Percentiles rank a stretch among this genome's conserved stretches.
Evolutionary conservation across 2,797 vertebrate species (phyloP).

Genomic region (Anniella stebbinsi): DNA sequence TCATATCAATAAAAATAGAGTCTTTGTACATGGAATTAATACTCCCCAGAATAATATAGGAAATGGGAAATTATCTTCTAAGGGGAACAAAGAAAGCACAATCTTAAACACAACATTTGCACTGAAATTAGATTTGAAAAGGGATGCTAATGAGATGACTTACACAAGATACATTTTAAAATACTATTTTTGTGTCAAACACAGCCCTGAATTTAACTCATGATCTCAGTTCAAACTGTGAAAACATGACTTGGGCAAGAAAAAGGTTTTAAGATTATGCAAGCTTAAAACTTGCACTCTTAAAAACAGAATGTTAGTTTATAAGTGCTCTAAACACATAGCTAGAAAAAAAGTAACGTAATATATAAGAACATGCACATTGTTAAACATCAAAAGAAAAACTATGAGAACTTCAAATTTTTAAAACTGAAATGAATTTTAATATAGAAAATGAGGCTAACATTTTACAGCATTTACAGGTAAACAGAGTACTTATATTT

Average conservation of each 20-base stretch:
- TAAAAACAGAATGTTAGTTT: slow-evolving; percentile 71
- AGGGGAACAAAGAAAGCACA: not conserved
- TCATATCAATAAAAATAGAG: not conserved
- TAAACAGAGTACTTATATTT: slow-evolving; percentile 71
- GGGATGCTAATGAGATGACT: too few species aligned
- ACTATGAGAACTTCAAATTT: slow-evolving; percentile 71
- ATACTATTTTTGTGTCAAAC: not conserved
- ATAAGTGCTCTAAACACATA: slow-evolving; percentile 70
- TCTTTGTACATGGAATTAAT: not conserved
- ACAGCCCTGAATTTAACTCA: slow-evolving; percentile 42
- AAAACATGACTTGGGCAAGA: slow-evolving; percentile 35
- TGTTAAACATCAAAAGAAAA: slow-evolving; percentile 77
- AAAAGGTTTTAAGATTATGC: slow-evolving; percentile 24
- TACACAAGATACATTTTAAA: not conserved
- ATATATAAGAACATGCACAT: slow-evolving; percentile 68
- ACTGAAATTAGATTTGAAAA: not conserved
- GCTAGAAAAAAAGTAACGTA: slow-evolving; percentile 76
- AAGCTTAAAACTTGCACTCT: slow-evolving; percentile 50
- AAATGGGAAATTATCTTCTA: not conserved
- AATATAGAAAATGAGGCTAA: slow-evolving; percentile 80
- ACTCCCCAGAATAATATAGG: not conserved
- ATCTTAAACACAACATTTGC: not conserved
- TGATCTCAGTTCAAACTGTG: slow-evolving; percentile 23
- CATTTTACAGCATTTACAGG: slow-evolving; percentile 72
- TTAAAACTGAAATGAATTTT: slow-evolving; percentile 78